These are phyloP conservation scores for Stictocephala bisonia DNA, from an alignment of 2,888 invertebrate genomes.

Conservation along the genomic window DNA sequence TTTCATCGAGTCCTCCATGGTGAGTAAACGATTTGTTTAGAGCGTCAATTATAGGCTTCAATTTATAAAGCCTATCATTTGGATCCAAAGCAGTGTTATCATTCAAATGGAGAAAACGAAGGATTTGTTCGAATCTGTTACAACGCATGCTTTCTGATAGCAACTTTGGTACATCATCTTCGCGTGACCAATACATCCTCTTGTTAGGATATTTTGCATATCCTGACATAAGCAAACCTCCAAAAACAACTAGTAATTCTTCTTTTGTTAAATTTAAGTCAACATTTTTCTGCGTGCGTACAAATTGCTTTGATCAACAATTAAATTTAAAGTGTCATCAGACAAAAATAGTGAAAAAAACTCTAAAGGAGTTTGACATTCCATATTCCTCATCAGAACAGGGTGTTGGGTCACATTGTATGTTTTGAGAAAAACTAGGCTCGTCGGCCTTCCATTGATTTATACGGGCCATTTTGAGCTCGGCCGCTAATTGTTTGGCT, in stretches of 20 bases:
- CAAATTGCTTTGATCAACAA: conserved; percentile 38
- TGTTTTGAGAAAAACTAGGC: conserved; percentile 3
- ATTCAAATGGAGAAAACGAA: conserved; percentile 30
- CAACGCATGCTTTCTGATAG: conserved; percentile 28
- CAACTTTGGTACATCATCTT: conserved; percentile 34
- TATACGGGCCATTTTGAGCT: conserved; percentile 23
- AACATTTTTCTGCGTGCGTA: conserved; percentile 41
- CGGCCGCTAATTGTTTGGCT: neutral
- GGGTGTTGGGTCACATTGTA: conserved; percentile 20
- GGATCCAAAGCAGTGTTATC: neutral
- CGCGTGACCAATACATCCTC: conserved; percentile 33
- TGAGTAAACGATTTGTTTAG: neutral
- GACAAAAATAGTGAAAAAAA: conserved; percentile 29
- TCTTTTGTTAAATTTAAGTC: conserved; percentile 39
- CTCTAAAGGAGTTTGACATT: conserved; percentile 35
- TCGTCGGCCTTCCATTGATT: conserved; percentile 30
- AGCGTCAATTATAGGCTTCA: conserved; percentile 3
- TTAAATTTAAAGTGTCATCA: too few species aligned
- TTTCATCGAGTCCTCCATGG: conserved; percentile 27
- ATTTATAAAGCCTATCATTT: neutral
- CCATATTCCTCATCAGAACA: conserved; percentile 39
- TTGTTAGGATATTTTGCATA: conserved; percentile 43
- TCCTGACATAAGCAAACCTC: conserved; percentile 38
- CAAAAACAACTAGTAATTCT: conserved; percentile 32
- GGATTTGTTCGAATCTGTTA: conserved; percentile 36